Percentiles rank a stretch among this genome's conserved stretches.
Evolutionary conservation across 35 echinoderm and acorn worm genomes (phyloP).

Genomic region (Holothuria glaberrima): DNA sequence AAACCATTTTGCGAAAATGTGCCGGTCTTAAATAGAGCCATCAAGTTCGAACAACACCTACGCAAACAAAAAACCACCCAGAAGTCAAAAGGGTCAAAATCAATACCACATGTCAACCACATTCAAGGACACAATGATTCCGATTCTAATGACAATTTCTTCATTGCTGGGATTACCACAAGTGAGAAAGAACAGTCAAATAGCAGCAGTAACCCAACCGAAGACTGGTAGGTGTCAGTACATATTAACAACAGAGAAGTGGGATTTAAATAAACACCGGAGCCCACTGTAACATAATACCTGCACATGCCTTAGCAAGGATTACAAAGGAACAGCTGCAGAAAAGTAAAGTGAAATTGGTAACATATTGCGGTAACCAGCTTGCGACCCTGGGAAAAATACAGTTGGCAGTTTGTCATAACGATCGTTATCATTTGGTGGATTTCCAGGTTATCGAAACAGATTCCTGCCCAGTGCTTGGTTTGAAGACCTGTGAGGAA

Average conservation of each 20-base stretch:
- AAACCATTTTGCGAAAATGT: slow-evolving; percentile 6
- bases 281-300: background rate
- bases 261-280: background rate
- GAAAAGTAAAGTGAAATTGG: background rate
- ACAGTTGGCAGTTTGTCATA: background rate
- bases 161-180: background rate
- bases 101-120: background rate
- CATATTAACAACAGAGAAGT: background rate
- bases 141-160: background rate
- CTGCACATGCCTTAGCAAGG: background rate
- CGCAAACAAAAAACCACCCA: background rate
- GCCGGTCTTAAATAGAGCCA: background rate
- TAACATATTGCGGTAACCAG: background rate
- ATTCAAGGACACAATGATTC: background rate
- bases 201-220: background rate
- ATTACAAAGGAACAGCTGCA: background rate
- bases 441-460: slow-evolving; percentile 2
- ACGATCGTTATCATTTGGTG: background rate
- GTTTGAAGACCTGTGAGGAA: background rate
- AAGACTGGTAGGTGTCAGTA: background rate
- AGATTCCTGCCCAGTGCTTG: background rate
- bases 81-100: background rate
- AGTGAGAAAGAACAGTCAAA: background rate
- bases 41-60: background rate
- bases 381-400: background rate